Conservation (phyloP, 2,113 vertebrate species). For the Crotalus horridus region DNA sequence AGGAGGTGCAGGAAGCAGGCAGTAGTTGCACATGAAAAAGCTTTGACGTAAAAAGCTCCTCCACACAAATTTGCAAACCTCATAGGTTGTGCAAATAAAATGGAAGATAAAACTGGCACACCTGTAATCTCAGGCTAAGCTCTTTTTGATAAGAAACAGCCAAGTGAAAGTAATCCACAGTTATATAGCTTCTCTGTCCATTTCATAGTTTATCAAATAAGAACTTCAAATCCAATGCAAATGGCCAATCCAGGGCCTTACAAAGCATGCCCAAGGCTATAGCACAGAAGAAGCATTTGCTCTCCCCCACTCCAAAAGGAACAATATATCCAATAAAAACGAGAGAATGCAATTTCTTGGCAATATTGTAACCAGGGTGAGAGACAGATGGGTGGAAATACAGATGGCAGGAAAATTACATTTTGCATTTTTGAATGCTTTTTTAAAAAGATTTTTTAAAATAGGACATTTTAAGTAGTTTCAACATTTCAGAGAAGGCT, state of each 20-base stretch:
- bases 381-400: neutral
- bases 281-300: neutral
- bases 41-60: neutral
- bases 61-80: neutral
- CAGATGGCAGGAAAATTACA: neutral
- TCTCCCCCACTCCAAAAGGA: neutral
- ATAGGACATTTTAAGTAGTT: neutral
- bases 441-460: neutral
- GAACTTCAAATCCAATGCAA: neutral
- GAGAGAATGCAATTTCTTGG: no score
- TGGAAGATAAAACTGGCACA: neutral
- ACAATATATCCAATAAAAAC: neutral
- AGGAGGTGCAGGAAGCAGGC: neutral
- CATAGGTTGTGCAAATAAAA: neutral
- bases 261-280: neutral
- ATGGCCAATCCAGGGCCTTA: no score
- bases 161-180: neutral
- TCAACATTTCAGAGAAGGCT: neutral
- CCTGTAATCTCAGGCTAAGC: neutral
- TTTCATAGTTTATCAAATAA: neutral
- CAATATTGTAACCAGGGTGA: neutral
- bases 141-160: neutral
- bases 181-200: neutral
- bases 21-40: neutral
- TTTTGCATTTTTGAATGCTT: neutral